Conservation (phyloP, 2,113 vertebrate genomes). For the Helogale parvula region DNA sequence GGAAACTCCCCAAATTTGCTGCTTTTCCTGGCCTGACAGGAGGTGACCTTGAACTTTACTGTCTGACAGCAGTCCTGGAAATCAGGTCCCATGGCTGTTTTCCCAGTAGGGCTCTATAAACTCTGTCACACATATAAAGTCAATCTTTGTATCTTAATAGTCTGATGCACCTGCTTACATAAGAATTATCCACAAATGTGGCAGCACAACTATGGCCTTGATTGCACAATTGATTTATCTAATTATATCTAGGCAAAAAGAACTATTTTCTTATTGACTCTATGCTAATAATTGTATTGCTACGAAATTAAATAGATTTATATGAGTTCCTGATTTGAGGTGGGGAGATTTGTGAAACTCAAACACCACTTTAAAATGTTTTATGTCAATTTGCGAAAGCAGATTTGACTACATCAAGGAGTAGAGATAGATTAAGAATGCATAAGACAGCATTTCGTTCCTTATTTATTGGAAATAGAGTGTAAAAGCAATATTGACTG, state of each 20-base stretch:
- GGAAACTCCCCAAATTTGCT: not conserved
- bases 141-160: not conserved
- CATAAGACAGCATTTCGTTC: not conserved
- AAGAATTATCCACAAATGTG: not conserved
- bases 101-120: not conserved
- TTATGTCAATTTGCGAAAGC: not conserved
- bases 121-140: not conserved
- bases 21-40: not conserved
- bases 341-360: not conserved
- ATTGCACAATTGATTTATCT: not conserved
- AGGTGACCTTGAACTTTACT: not conserved
- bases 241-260: not conserved
- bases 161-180: not conserved
- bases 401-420: not conserved
- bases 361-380: not conserved
- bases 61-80: not conserved
- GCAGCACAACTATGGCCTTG: too few species aligned
- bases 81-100: not conserved
- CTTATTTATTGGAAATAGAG: not conserved
- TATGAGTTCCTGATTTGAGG: not conserved
- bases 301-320: not conserved
- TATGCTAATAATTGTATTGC: not conserved
- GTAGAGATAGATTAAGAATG: not conserved
- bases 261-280: not conserved
- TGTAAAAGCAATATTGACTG: not conserved